Evolutionary conservation across 2,888 invertebrate genomes (phyloP).

Genomic region (Ectropis crepuscularia): DNA sequence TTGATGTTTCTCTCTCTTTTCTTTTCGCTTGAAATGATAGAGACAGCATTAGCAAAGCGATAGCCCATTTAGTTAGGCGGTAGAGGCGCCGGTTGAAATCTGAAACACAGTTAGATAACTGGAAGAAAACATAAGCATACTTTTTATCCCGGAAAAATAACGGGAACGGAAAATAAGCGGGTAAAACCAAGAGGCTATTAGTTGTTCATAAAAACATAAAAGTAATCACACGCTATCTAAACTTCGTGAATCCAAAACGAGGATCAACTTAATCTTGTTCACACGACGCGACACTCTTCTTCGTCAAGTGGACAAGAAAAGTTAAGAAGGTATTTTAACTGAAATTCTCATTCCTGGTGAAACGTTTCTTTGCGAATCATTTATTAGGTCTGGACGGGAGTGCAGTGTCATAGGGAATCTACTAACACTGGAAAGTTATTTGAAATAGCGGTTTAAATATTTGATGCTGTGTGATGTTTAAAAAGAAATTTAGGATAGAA

Average conservation of each 20-base stretch:
- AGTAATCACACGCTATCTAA: slow-evolving; percentile 1
- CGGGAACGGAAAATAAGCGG: no score
- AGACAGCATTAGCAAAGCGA: no score
- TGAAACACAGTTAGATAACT: no score
- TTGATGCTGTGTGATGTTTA: slow-evolving; percentile 8
- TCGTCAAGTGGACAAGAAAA: slow-evolving; percentile 30
- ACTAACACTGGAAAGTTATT: slow-evolving; percentile 2
- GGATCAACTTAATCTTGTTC: slow-evolving; percentile 15
- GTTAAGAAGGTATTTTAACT: slow-evolving; percentile 37
- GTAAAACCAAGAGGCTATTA: no score
- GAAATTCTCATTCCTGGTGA: slow-evolving; percentile 33
- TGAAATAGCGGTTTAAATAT: slow-evolving; percentile 9
- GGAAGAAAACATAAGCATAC: no score
- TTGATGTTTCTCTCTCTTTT: no score
- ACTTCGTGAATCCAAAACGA: slow-evolving; percentile 4
- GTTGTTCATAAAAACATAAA: background rate
- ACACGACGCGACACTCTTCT: slow-evolving; percentile 14
- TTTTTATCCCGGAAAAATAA: no score
- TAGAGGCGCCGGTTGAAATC: no score
- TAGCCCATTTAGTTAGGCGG: no score
- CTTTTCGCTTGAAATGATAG: no score
- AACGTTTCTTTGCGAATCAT: slow-evolving; percentile 29
- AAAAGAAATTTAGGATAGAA: slow-evolving; percentile 4
- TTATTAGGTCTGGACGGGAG: slow-evolving; percentile 29
- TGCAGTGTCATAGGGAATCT: slow-evolving; percentile 26